phyloP scores from a whole-genome alignment of 2,888 invertebrate genomes.

The Agrypnus murinus region DNA sequence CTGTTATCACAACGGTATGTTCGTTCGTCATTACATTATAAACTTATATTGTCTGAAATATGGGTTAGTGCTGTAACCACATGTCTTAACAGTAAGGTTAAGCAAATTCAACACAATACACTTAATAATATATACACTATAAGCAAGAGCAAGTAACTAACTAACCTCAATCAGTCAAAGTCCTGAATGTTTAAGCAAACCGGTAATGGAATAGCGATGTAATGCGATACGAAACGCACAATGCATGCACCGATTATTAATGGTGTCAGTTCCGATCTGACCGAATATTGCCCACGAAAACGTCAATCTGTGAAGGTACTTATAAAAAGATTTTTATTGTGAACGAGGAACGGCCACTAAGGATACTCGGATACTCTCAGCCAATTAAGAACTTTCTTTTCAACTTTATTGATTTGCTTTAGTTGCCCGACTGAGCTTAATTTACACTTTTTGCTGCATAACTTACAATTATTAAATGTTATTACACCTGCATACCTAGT shows the following conservation, averaged over 20 bases:
- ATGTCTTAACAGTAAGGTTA: slow-evolving; percentile 6
- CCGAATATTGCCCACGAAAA: slow-evolving; percentile 40
- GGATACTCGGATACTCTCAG: too few species aligned
- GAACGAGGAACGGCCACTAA: too few species aligned
- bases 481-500: too few species aligned
- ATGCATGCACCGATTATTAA: slow-evolving; percentile 52
- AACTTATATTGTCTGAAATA: not conserved
- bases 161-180: slow-evolving; percentile 48
- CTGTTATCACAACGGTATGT: too few species aligned
- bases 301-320: slow-evolving; percentile 9
- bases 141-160: slow-evolving; percentile 23
- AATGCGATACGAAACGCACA: slow-evolving; percentile 47
- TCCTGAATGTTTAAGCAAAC: slow-evolving; percentile 47
- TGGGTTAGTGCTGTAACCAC: slow-evolving; percentile 2
- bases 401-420: too few species aligned
- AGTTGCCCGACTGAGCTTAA: too few species aligned
- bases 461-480: too few species aligned
- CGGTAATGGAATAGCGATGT: slow-evolving; percentile 53
- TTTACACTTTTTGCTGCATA: too few species aligned
- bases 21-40: too few species aligned
- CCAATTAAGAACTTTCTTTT: too few species aligned
- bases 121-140: slow-evolving; percentile 17
- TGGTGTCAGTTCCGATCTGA: slow-evolving; percentile 45
- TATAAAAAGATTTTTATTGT: slow-evolving; percentile 16
- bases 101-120: slow-evolving; percentile 26